These are phyloP conservation scores for Elegia similella DNA, from an alignment of 2,888 invertebrate genomes.

Conservation along the genomic window DNA sequence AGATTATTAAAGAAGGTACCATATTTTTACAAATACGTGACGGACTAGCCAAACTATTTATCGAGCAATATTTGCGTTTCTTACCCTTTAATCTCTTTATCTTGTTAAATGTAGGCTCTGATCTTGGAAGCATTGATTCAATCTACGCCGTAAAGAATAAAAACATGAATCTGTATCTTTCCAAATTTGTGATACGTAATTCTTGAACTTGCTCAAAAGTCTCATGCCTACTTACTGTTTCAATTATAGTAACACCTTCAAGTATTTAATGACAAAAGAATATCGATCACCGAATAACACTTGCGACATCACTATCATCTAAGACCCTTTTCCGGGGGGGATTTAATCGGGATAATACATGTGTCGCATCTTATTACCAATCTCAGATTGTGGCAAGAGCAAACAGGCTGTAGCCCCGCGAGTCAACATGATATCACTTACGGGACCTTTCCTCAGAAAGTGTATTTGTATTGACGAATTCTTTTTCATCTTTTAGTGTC, in stretches of 20 bases:
- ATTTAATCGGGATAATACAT: constrained; percentile 77
- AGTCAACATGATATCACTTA: constrained; percentile 77
- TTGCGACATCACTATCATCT: constrained; percentile 58
- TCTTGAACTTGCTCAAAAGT: no score
- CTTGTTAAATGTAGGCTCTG: no score
- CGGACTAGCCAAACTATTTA: no score
- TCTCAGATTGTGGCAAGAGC: constrained; percentile 72
- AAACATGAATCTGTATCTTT: no score
- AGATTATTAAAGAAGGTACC: no score
- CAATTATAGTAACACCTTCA: neutral
- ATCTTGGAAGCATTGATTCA: no score
- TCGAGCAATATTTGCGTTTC: neutral
- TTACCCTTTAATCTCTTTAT: neutral
- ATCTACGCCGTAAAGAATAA: no score
- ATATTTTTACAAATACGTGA: no score
- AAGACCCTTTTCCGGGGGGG: constrained; percentile 67
- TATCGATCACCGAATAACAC: constrained; percentile 2
- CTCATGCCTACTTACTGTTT: no score
- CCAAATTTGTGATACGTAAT: no score
- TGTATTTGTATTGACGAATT: constrained; percentile 66
- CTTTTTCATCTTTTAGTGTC: constrained; percentile 55
- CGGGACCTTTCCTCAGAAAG: constrained; percentile 58
- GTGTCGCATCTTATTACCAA: constrained; percentile 80
- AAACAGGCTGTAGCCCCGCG: constrained; percentile 67
- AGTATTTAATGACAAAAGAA: neutral